These are phyloP conservation scores for Poeciliopsis turneri DNA, from an alignment of 2,797 vertebrate species.

Conservation along the genomic window DNA sequence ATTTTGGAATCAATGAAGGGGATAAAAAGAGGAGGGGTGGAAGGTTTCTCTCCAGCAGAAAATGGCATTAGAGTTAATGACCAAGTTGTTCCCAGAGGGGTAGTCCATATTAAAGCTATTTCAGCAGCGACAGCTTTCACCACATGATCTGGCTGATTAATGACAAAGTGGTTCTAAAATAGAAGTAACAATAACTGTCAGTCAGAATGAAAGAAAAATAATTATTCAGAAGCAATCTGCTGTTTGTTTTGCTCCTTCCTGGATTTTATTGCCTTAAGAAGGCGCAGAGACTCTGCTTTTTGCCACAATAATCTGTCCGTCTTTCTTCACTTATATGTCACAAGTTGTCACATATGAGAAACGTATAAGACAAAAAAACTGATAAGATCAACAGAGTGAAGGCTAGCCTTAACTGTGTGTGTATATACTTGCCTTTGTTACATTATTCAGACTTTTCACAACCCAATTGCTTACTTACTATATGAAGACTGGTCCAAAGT, in stretches of 20 bases:
- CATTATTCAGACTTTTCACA: not conserved
- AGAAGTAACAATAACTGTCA: slow-evolving; percentile 77
- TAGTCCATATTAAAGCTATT: slow-evolving; percentile 81
- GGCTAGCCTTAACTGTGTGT: not conserved
- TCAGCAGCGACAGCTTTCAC: slow-evolving; percentile 75
- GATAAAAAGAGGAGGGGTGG: slow-evolving; percentile 60
- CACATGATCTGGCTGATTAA: slow-evolving; percentile 79
- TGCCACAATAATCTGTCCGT: not conserved
- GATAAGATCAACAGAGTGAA: not conserved
- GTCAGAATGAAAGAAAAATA: slow-evolving; percentile 56
- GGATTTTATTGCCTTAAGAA: slow-evolving; percentile 10
- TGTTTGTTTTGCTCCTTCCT: slow-evolving; percentile 19
- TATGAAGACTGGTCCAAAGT: not conserved
- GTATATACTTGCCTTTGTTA: no score
- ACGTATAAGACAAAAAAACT: not conserved
- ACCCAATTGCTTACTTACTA: no score
- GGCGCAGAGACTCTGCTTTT: not conserved
- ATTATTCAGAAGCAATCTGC: slow-evolving; percentile 23
- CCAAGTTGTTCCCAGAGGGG: slow-evolving; percentile 78
- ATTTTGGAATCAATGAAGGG: slow-evolving; percentile 78
- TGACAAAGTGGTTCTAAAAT: slow-evolving; percentile 73
- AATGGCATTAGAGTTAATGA: slow-evolving; percentile 87
- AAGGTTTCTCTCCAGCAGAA: slow-evolving; percentile 74
- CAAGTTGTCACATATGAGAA: not conserved
- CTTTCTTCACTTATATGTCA: not conserved